Evolutionary conservation across 2,888 invertebrate genomes (phyloP).

Genomic region (Caenorhabditis uteleia): DNA sequence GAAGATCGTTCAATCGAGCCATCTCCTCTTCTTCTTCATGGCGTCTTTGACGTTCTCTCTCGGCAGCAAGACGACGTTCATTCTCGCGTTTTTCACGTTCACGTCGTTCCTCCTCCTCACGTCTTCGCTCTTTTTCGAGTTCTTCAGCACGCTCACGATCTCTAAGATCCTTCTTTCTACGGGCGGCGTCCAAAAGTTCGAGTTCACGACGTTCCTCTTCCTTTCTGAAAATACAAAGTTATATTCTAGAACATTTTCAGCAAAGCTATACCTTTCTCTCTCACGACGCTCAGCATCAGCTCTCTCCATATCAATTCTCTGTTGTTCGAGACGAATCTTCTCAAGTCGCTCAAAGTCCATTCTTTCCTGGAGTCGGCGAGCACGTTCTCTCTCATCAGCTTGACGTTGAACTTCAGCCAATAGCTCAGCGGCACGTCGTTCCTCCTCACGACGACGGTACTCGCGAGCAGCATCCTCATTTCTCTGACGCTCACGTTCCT

Average conservation of each 20-base stretch:
- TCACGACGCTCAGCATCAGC: constrained; percentile 52
- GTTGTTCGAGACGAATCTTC: constrained; percentile 62
- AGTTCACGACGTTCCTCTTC: constrained; percentile 56
- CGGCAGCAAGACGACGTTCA: constrained; percentile 56
- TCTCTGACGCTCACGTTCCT: constrained; percentile 59
- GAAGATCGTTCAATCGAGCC: constrained; percentile 54
- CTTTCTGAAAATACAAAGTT: constrained; percentile 21
- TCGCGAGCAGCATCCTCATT: constrained; percentile 61
- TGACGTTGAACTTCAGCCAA: constrained; percentile 55
- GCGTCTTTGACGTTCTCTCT: constrained; percentile 58
- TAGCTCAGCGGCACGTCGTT: constrained; percentile 56
- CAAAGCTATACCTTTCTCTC: constrained; percentile 30
- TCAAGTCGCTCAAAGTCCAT: constrained; percentile 64
- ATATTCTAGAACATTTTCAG: neutral
- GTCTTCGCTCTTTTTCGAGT: constrained; percentile 52
- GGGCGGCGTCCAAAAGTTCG: constrained; percentile 62
- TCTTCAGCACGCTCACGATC: constrained; percentile 54
- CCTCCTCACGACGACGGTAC: constrained; percentile 52
- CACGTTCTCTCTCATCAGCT: constrained; percentile 60
- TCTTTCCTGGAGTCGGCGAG: constrained; percentile 50
- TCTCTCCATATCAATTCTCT: constrained; percentile 61
- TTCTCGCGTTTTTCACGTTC: constrained; percentile 60
- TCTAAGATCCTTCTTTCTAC: constrained; percentile 53
- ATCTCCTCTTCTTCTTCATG: constrained; percentile 62
- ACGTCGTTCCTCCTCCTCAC: constrained; percentile 62